Evolutionary conservation across 1,140 invertebrate genomes (phyloP).

Genomic region (Capitella teleta): DNA sequence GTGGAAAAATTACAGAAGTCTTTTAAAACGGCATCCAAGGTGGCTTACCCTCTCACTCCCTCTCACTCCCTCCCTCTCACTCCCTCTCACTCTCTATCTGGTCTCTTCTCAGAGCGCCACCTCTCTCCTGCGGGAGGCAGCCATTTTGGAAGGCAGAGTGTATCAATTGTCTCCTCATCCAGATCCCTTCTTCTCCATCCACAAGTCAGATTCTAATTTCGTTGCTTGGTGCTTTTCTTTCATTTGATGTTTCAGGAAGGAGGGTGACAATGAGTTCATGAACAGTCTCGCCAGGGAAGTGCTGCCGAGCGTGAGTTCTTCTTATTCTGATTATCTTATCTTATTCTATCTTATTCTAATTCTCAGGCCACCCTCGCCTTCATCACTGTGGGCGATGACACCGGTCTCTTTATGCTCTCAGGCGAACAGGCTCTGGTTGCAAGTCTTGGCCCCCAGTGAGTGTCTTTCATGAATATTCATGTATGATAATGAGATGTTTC

Average conservation of each 20-base stretch:
- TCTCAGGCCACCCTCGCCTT: constrained; percentile 51
- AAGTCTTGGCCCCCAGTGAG: too few relatives aligned
- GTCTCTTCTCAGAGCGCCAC: constrained; percentile 42
- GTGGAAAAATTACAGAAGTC: constrained; percentile 61
- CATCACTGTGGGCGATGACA: constrained; percentile 57
- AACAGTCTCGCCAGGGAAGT: constrained; percentile 51
- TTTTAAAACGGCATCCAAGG: constrained; percentile 52
- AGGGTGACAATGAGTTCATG: constrained; percentile 62
- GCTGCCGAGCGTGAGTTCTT: background rate
- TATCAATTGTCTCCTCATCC: constrained; percentile 44
- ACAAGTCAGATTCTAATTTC: constrained; percentile 18
- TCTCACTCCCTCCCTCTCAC: background rate
- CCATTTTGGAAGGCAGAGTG: constrained; percentile 51
- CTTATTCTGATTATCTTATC: background rate
- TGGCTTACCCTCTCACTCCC: constrained; percentile 15
- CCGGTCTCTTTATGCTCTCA: too few relatives aligned
- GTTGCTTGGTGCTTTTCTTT: background rate
- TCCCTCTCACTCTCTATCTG: background rate
- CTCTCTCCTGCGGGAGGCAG: constrained; percentile 54
- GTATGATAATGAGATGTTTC: background rate
- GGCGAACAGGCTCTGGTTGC: too few relatives aligned
- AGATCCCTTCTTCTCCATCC: constrained; percentile 19
- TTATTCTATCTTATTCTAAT: constrained; percentile 3
- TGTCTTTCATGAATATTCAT: too few relatives aligned
- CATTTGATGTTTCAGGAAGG: constrained; percentile 53